Evolutionary conservation across 2,888 invertebrate species (phyloP).

Genomic region (Scelioninae gen. 2): DNA sequence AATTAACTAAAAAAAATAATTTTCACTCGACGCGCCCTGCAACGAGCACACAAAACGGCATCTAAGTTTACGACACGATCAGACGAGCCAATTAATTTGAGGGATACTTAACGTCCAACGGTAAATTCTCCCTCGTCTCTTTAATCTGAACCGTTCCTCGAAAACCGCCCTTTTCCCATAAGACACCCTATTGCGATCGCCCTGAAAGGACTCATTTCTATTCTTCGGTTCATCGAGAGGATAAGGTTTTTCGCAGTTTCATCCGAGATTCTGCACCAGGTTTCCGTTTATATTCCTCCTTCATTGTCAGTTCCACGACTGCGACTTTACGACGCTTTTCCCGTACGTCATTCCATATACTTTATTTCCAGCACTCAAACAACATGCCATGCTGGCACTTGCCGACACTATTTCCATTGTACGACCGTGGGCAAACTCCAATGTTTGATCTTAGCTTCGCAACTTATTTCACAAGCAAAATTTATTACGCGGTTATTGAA

Average conservation of each 20-base stretch:
- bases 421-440: conserved; percentile 6
- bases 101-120: conserved; percentile 65
- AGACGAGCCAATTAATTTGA: conserved; percentile 68
- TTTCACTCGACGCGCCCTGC: conserved; percentile 16
- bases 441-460: conserved; percentile 12
- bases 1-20: conserved; percentile 8
- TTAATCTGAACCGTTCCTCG: conserved; percentile 52
- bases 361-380: conserved; percentile 41
- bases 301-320: conserved; percentile 43
- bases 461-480: background rate
- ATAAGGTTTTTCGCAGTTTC: conserved; percentile 41
- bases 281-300: conserved; percentile 35
- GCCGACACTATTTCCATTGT: conserved; percentile 18
- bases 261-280: conserved; percentile 46
- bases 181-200: conserved; percentile 56
- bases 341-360: conserved; percentile 41
- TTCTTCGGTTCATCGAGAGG: conserved; percentile 49
- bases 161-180: conserved; percentile 53
- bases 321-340: conserved; percentile 50
- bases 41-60: conserved; percentile 34
- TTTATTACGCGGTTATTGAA: too few relatives aligned
- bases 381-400: conserved; percentile 42
- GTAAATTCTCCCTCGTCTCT: conserved; percentile 63
- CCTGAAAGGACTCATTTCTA: conserved; percentile 50
- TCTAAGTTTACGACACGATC: conserved; percentile 51